Conservation (phyloP, 2,888 invertebrate species). For the Azorinus chamasolen region DNA sequence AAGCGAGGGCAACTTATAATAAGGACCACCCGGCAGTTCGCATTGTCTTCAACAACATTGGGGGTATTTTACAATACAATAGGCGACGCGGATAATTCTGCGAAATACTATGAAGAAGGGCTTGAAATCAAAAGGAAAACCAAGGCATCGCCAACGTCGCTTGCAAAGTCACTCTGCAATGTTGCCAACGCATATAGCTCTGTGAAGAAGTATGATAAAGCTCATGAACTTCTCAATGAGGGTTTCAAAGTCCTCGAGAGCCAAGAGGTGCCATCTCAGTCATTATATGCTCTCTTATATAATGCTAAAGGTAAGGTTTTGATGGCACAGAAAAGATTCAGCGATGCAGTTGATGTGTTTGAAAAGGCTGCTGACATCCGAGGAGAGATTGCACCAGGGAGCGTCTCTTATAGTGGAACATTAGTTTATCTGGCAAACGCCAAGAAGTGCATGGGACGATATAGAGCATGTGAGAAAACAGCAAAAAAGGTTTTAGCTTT, state of each 20-base stretch:
- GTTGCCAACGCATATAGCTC: constrained; percentile 49
- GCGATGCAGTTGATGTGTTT: constrained; percentile 38
- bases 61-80: constrained; percentile 67
- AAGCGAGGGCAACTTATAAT: constrained; percentile 35
- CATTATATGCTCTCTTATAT: constrained; percentile 31
- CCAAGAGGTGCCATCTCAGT: constrained; percentile 20
- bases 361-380: constrained; percentile 39
- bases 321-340: constrained; percentile 21
- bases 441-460: constrained; percentile 17
- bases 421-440: constrained; percentile 40
- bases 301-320: constrained; percentile 51
- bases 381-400: constrained; percentile 12
- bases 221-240: constrained; percentile 50
- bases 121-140: constrained; percentile 62
- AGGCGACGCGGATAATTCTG: constrained; percentile 63
- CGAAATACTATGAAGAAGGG: constrained; percentile 62
- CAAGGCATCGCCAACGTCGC: constrained; percentile 37
- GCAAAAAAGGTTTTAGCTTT: constrained; percentile 29
- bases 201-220: constrained; percentile 38
- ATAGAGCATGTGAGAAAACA: constrained; percentile 24
- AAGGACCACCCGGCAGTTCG: constrained; percentile 59
- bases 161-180: constrained; percentile 61
- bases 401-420: constrained; percentile 36
- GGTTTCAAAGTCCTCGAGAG: constrained; percentile 30
- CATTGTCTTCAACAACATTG: constrained; percentile 69